A percentile compares a stretch with the other conserved stretches of the same genome.
phyloP scores from a whole-genome alignment of 2,113 vertebrate genomes.

The Piliocolobus tephrosceles region DNA sequence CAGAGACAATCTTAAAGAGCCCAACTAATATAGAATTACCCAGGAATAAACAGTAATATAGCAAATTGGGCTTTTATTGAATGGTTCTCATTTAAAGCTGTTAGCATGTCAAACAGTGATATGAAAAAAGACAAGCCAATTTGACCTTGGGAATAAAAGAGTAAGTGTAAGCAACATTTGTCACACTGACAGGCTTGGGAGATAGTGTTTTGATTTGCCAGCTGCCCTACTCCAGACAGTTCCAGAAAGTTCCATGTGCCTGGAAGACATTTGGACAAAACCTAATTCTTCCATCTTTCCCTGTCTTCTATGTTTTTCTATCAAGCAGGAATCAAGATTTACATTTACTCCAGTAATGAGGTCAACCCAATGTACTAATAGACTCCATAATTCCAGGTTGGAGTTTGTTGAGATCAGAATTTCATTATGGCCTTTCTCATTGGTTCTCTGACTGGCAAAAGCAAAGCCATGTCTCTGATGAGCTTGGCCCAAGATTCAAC shows the following conservation, averaged over 20 bases:
- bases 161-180: constrained; percentile 70
- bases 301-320: not conserved
- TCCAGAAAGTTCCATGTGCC: not conserved
- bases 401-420: not conserved
- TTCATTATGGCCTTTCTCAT: not conserved
- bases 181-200: constrained; percentile 73
- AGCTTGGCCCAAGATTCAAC: not conserved
- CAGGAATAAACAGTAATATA: constrained; percentile 62
- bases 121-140: constrained; percentile 67
- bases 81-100: constrained; percentile 68
- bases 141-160: constrained; percentile 76
- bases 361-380: not conserved
- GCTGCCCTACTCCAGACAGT: constrained; percentile 62
- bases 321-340: not conserved
- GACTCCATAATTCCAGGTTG: not conserved
- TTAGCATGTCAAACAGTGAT: constrained; percentile 71
- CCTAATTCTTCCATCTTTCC: not conserved
- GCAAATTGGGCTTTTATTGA: constrained; percentile 69
- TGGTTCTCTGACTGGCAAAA: not conserved
- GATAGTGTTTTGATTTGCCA: constrained; percentile 72
- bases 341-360: not conserved
- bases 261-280: not conserved
- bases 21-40: constrained; percentile 57
- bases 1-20: constrained; percentile 36
- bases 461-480: not conserved